A percentile compares a stretch with the other conserved stretches of the same genome.
Conservation (phyloP, 2,113 vertebrate species). For the Planiliza haematocheilus region DNA sequence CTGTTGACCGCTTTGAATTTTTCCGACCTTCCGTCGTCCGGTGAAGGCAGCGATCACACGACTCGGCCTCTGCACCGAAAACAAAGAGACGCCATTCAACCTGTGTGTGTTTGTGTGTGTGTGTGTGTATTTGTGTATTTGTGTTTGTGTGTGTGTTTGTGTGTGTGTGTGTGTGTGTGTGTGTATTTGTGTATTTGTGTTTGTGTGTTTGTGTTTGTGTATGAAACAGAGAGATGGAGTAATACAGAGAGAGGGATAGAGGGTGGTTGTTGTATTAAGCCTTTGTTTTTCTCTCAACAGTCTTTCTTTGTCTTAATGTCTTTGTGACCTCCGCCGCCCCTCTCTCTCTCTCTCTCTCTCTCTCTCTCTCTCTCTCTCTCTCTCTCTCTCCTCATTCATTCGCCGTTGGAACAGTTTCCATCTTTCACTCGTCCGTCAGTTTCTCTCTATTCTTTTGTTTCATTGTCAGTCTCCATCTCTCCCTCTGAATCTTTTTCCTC, state of each 20-base stretch:
- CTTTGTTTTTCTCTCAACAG: slow-evolving; percentile 55
- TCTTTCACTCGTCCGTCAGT: slow-evolving; percentile 1
- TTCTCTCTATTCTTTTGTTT: neutral
- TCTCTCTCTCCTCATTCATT: neutral
- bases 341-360: slow-evolving; percentile 9
- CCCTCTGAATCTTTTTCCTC: slow-evolving; percentile 18
- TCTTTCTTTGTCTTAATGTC: slow-evolving; percentile 50
- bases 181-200: slow-evolving; percentile 21
- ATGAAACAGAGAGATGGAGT: neutral
- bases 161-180: slow-evolving; percentile 1
- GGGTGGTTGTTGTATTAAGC: slow-evolving; percentile 23
- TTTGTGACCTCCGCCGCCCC: slow-evolving; percentile 41
- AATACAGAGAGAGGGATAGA: neutral
- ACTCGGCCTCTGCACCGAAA: slow-evolving; percentile 35
- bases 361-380: neutral
- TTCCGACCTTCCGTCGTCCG: slow-evolving; percentile 20
- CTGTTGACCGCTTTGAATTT: neutral
- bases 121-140: slow-evolving; percentile 33
- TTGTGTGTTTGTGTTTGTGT: too few relatives aligned
- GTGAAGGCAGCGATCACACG: slow-evolving; percentile 34
- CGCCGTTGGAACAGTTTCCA: neutral
- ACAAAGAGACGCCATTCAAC: too few relatives aligned
- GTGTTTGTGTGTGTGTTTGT: too few relatives aligned
- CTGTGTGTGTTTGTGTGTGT: too few relatives aligned
- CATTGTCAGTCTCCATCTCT: neutral